Conservation (phyloP, 2,888 invertebrate species). For the Xanthorhoe spadicearia region DNA sequence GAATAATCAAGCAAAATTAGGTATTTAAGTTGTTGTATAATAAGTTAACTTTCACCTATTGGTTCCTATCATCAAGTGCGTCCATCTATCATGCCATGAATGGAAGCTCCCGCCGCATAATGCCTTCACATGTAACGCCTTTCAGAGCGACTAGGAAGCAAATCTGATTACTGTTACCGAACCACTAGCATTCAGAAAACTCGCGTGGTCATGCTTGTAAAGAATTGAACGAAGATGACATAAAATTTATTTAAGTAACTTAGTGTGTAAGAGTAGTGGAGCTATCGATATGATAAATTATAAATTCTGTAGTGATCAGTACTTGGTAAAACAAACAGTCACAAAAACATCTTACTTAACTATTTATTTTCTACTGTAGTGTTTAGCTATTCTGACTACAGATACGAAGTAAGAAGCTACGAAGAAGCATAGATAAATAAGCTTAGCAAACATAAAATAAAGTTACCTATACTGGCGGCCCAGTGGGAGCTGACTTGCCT, state of each 20-base stretch:
- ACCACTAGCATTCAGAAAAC: conserved; percentile 39
- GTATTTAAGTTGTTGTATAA: conserved; percentile 2
- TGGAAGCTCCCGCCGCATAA: conserved; percentile 50
- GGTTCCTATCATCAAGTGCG: conserved; percentile 11
- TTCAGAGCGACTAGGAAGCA: conserved; percentile 43
- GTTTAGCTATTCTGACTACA: neutral
- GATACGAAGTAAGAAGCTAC: neutral
- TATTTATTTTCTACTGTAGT: too few species aligned
- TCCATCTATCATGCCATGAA: conserved; percentile 61
- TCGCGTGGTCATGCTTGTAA: conserved; percentile 32
- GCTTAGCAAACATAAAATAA: conserved; percentile 1
- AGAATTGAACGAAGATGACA: conserved; percentile 3
- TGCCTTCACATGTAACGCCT: conserved; percentile 44
- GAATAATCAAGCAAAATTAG: neutral
- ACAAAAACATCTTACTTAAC: too few species aligned
- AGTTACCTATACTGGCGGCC: conserved; percentile 2
- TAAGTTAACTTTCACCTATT: conserved; percentile 24
- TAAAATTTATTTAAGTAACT: neutral
- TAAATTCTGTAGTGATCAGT: too few species aligned
- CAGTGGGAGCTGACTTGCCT: conserved; percentile 9
- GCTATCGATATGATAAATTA: too few species aligned
- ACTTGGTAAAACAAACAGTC: too few species aligned
- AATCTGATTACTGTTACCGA: conserved; percentile 41
- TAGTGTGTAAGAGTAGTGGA: neutral
- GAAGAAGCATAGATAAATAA: neutral